These are phyloP conservation scores for Enteromius argenteus DNA, from an alignment of 2,797 vertebrate genomes.

Conservation along the genomic window DNA sequence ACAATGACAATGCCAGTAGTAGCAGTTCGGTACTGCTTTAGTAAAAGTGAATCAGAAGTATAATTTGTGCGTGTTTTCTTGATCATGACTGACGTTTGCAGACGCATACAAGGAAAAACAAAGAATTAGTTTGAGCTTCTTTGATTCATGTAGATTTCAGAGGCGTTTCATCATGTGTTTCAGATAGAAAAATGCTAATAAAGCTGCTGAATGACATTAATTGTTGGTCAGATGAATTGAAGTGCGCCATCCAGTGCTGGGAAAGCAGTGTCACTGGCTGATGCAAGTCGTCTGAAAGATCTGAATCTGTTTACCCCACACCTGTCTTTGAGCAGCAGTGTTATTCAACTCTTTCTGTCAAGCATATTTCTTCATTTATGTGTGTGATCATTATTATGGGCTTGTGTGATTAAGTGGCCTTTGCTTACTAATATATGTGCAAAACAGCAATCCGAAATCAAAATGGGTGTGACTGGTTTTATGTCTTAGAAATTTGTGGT, in stretches of 20 bases:
- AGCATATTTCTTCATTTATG: background rate
- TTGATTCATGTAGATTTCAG: background rate
- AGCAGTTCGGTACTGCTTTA: background rate
- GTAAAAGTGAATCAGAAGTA: background rate
- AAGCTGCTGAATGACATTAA: background rate
- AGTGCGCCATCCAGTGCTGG: constrained; percentile 57
- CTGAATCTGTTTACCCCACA: background rate
- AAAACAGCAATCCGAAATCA: background rate
- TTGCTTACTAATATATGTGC: background rate
- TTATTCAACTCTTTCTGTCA: background rate
- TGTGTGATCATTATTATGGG: background rate
- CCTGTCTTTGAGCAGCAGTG: background rate
- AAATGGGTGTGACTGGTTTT: background rate
- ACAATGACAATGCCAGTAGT: too few relatives aligned
- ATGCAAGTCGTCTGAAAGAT: constrained; percentile 75
- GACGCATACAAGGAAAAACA: background rate
- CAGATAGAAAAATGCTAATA: too few relatives aligned
- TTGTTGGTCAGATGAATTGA: background rate
- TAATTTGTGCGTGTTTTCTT: background rate
- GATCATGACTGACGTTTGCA: background rate
- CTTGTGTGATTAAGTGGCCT: background rate
- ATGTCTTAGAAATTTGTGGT: background rate
- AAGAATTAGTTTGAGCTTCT: background rate
- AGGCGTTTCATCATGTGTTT: background rate
- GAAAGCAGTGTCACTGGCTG: constrained; percentile 68